Percentiles rank a stretch among this genome's conserved stretches.
Evolutionary conservation across 2,113 vertebrate species (phyloP).

Genomic region (pig (Sus scrofa)): DNA sequence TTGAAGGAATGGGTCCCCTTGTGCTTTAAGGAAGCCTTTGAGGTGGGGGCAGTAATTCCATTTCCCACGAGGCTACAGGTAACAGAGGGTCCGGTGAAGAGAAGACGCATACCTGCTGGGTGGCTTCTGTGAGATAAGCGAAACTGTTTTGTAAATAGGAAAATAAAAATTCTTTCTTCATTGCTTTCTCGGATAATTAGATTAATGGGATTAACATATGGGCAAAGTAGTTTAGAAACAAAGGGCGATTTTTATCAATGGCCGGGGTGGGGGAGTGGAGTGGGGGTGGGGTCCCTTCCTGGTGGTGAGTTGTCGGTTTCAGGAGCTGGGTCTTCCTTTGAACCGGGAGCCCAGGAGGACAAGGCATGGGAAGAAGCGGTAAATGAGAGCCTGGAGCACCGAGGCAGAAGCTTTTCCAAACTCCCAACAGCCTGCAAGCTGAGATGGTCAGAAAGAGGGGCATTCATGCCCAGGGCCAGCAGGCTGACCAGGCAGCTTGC

Average conservation of each 20-base stretch:
- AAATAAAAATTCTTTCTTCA: background rate
- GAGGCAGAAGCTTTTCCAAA: accelerated
- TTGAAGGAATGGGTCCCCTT: background rate
- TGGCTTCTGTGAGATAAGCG: background rate
- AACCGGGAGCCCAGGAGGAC: background rate
- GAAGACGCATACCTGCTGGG: accelerated
- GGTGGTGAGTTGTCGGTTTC: background rate
- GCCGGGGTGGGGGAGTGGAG: too few relatives aligned
- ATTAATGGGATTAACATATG: background rate
- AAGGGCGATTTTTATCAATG: background rate
- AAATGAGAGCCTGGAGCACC: accelerated
- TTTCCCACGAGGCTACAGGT: background rate
- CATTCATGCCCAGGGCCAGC: background rate
- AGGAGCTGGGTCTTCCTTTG: background rate
- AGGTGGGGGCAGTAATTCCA: accelerated
- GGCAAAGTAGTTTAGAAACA: background rate
- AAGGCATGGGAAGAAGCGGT: background rate
- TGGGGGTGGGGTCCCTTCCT: background rate
- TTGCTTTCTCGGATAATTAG: background rate
- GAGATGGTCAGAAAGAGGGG: background rate
- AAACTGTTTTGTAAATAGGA: background rate
- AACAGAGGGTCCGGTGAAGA: too few relatives aligned
- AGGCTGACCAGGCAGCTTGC: background rate
- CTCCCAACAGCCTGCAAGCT: background rate
- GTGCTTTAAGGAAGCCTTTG: background rate